Conservation (phyloP, 2,888 invertebrate species). For the Abrostola triplasia region DNA sequence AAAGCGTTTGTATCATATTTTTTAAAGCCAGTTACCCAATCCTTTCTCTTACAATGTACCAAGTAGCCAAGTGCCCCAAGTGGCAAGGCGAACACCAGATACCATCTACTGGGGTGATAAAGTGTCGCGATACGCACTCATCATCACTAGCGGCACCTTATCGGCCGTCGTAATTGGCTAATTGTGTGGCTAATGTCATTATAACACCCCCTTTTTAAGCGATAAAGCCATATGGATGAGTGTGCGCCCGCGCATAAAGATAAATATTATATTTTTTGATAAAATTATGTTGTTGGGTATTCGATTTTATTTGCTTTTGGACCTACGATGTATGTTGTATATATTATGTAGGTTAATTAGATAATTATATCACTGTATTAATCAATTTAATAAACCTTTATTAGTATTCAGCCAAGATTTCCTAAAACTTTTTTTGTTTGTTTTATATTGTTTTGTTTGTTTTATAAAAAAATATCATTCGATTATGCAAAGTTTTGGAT, state of each 20-base stretch:
- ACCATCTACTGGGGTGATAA: slow-evolving; percentile 50
- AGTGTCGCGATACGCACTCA: slow-evolving; percentile 41
- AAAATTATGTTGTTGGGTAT: no score
- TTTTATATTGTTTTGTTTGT: no score
- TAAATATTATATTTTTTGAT: slow-evolving; percentile 4
- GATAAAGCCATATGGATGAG: slow-evolving; percentile 30
- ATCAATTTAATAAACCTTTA: no score
- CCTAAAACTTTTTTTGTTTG: no score
- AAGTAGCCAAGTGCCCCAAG: slow-evolving; percentile 6
- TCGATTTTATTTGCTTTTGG: no score
- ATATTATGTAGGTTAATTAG: no score
- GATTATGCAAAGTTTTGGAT: no score
- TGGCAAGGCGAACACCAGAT: slow-evolving; percentile 39
- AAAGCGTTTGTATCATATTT: no score
- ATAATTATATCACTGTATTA: no score
- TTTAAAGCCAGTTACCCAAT: slow-evolving; percentile 14
- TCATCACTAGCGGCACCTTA: slow-evolving; percentile 40
- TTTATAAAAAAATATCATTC: no score
- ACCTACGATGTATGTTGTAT: no score
- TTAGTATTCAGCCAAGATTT: no score
- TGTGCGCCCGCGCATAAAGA: slow-evolving; percentile 3
- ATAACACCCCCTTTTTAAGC: slow-evolving; percentile 35
- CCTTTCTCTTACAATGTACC: not conserved
- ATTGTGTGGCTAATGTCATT: slow-evolving; percentile 52
- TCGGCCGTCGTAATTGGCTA: slow-evolving; percentile 43